A percentile compares a stretch with the other conserved stretches of the same genome.
phyloP scores from a whole-genome alignment of 2,113 vertebrate genomes.

The Cyanistes caeruleus region DNA sequence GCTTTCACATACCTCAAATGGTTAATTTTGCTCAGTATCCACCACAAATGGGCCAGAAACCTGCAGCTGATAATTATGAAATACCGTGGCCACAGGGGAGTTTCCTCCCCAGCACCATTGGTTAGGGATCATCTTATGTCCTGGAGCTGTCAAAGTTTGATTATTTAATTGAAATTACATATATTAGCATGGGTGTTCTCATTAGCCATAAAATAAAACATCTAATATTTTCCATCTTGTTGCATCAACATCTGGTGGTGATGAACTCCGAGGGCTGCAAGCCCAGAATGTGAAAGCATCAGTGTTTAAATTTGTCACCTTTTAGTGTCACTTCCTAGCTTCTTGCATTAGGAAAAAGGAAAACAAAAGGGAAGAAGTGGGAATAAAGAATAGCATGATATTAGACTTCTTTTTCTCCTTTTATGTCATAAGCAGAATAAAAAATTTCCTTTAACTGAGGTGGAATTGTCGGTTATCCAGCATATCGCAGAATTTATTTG shows the following conservation, averaged over 20 bases:
- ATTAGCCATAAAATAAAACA: slow-evolving; percentile 50
- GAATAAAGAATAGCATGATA: not conserved
- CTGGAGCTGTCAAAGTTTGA: slow-evolving; percentile 43
- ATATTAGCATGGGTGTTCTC: slow-evolving; percentile 34
- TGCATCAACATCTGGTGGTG: slow-evolving; percentile 26
- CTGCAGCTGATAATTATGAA: slow-evolving; percentile 45
- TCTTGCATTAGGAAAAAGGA: not conserved
- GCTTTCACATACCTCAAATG: not conserved
- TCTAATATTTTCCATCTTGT: slow-evolving; percentile 19
- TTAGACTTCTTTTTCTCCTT: not conserved
- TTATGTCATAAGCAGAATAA: not conserved
- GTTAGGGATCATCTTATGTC: slow-evolving; percentile 2
- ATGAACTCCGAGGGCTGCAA: not conserved
- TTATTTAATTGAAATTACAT: slow-evolving; percentile 65
- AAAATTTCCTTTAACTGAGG: not conserved
- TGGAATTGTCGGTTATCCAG: not conserved
- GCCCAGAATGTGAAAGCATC: not conserved
- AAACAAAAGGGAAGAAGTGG: not conserved
- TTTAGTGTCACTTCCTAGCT: not conserved
- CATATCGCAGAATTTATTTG: not conserved
- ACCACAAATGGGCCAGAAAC: not conserved
- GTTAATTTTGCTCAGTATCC: slow-evolving; percentile 9
- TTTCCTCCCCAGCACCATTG: not conserved
- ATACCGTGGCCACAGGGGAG: slow-evolving; percentile 18
- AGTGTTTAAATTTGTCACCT: not conserved